Evolutionary conservation across 1,140 invertebrate genomes (phyloP).

Genomic region (Manduca sexta): DNA sequence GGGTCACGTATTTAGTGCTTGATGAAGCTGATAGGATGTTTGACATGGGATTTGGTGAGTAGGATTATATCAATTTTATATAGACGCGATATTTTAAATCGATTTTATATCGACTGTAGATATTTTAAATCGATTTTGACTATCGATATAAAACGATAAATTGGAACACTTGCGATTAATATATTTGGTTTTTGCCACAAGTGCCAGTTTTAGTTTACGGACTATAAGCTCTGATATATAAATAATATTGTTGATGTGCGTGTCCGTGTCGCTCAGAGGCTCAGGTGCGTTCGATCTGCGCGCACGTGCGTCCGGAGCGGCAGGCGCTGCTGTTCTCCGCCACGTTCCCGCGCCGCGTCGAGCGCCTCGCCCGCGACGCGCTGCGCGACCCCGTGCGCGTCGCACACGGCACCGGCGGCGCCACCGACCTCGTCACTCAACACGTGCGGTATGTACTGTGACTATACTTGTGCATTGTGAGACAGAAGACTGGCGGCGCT

Average conservation of each 20-base stretch:
- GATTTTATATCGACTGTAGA: too few species aligned
- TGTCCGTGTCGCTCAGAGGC: conserved; percentile 33
- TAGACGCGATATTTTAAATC: too few species aligned
- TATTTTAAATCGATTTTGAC: too few species aligned
- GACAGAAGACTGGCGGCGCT: too few species aligned
- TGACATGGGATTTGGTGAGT: conserved; percentile 96
- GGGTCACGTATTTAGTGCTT: conserved; percentile 97
- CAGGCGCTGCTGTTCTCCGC: conserved; percentile 98
- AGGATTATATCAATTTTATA: conserved; percentile 76
- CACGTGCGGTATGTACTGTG: conserved; percentile 75
- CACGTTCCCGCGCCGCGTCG: conserved; percentile 95
- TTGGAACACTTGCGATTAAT: too few species aligned
- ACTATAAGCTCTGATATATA: too few species aligned
- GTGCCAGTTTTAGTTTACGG: too few species aligned
- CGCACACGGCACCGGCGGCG: conserved; percentile 92
- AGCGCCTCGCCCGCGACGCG: conserved; percentile 95
- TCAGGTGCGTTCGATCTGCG: conserved; percentile 97
- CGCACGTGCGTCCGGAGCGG: conserved; percentile 95
- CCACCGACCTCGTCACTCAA: conserved; percentile 96
- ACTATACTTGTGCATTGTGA: too few species aligned
- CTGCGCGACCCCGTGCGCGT: conserved; percentile 95
- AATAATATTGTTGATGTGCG: not conserved
- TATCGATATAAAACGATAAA: too few species aligned
- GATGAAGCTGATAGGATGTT: conserved; percentile 99
- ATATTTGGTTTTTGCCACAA: too few species aligned